Conservation (phyloP, 2,797 vertebrate genomes). For the Nasua narica region DNA sequence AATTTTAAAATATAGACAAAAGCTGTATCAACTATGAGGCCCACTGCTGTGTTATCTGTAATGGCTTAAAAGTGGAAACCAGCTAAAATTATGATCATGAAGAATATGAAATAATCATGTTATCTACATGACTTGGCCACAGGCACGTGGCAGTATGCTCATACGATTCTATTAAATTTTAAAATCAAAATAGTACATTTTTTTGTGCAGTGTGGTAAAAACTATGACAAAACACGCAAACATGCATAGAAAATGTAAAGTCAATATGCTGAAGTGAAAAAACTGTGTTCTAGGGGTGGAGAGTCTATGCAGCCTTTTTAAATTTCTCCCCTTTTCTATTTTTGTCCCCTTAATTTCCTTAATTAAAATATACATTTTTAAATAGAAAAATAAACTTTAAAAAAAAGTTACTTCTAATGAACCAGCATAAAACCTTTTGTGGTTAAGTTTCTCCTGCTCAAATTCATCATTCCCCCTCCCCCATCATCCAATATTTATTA, state of each 20-base stretch:
- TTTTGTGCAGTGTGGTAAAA: neutral
- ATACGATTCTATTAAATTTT: neutral
- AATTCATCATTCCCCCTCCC: neutral
- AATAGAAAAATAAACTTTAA: conserved; percentile 12
- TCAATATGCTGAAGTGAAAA: neutral
- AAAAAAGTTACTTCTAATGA: conserved; percentile 31
- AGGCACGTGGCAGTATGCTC: neutral
- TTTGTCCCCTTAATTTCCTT: neutral
- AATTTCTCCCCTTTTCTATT: neutral
- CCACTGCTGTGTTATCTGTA: neutral
- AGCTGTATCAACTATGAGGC: neutral
- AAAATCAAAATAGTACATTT: neutral
- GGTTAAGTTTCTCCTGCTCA: conserved; percentile 36
- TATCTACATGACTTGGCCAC: neutral
- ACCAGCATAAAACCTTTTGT: conserved; percentile 15
- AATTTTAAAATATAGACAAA: neutral
- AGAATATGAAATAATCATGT: neutral
- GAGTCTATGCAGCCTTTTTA: neutral
- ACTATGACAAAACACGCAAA: neutral
- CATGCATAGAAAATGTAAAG: neutral
- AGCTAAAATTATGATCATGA: neutral
- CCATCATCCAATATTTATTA: conserved; percentile 60
- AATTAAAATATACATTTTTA: conserved; percentile 38
- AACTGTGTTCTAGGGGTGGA: neutral
- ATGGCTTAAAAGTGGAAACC: neutral